These are phyloP conservation scores for Phodopus roborovskii DNA, from an alignment of 2,113 vertebrate species.

Conservation along the genomic window DNA sequence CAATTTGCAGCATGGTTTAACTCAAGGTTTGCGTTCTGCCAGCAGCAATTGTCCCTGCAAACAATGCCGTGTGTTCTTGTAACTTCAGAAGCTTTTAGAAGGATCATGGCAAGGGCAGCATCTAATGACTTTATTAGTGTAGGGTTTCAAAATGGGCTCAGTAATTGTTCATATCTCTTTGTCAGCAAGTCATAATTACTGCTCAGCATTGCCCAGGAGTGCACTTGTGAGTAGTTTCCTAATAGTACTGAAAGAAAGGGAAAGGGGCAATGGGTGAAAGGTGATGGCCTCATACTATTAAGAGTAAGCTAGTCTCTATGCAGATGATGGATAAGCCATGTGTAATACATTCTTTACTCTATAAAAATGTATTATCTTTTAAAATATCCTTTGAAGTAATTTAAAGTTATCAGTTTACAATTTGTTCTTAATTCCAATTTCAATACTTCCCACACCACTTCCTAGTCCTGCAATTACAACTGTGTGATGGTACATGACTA, in stretches of 20 bases:
- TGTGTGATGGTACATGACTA: neutral
- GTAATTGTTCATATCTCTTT: slow-evolving; percentile 95
- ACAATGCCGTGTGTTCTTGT: slow-evolving; percentile 93
- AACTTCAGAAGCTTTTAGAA: slow-evolving; percentile 91
- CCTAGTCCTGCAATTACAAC: neutral
- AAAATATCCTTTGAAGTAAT: slow-evolving; percentile 82
- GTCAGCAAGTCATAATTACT: slow-evolving; percentile 96
- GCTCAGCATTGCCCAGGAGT: slow-evolving; percentile 88
- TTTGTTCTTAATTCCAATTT: slow-evolving; percentile 58
- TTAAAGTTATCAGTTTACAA: slow-evolving; percentile 79
- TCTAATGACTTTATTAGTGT: slow-evolving; percentile 95
- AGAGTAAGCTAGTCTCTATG: slow-evolving; percentile 81
- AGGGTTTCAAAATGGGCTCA: slow-evolving; percentile 93
- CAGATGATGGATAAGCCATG: slow-evolving; percentile 85
- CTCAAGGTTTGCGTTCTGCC: slow-evolving; percentile 91
- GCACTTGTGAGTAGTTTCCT: slow-evolving; percentile 89
- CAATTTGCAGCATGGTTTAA: slow-evolving; percentile 94
- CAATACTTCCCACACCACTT: neutral
- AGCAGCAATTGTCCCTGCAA: slow-evolving; percentile 89
- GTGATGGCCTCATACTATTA: slow-evolving; percentile 87
- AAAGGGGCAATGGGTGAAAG: slow-evolving; percentile 86
- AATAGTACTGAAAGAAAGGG: slow-evolving; percentile 86
- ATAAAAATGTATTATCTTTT: slow-evolving; percentile 85
- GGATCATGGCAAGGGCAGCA: slow-evolving; percentile 91
- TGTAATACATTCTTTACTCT: slow-evolving; percentile 80